A percentile compares a stretch with the other conserved stretches of the same genome.
phyloP scores from a whole-genome alignment of 2,888 invertebrate genomes.

The Epistrophe eligans region DNA sequence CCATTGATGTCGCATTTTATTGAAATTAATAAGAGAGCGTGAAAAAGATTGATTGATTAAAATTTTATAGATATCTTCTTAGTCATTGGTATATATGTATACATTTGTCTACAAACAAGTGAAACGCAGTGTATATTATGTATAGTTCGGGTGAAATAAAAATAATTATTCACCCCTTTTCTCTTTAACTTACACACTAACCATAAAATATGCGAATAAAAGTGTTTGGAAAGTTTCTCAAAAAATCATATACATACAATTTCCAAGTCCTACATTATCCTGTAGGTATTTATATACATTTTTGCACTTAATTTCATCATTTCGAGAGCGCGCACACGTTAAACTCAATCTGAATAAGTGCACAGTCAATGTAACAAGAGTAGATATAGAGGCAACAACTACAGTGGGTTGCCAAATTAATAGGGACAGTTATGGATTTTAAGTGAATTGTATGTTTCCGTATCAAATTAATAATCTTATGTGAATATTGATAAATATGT shows the following conservation, averaged over 20 bases:
- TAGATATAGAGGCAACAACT: too few species aligned
- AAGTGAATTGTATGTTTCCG: too few species aligned
- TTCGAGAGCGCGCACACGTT: slow-evolving; percentile 48
- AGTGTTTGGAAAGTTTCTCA: slow-evolving; percentile 59
- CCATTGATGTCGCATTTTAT: neutral
- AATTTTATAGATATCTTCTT: too few species aligned
- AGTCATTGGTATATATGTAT: too few species aligned
- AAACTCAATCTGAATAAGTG: slow-evolving; percentile 74
- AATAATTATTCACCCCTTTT: slow-evolving; percentile 22
- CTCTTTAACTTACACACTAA: neutral
- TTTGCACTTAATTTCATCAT: slow-evolving; percentile 62
- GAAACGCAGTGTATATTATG: neutral
- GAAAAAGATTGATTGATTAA: too few species aligned
- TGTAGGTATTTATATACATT: neutral
- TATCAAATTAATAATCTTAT: too few species aligned
- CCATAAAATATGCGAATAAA: slow-evolving; percentile 10
- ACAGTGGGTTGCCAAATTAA: too few species aligned
- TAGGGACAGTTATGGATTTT: too few species aligned
- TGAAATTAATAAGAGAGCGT: too few species aligned
- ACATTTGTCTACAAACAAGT: neutral
- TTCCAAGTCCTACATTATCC: neutral
- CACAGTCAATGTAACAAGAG: slow-evolving; percentile 25
- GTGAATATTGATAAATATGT: too few species aligned
- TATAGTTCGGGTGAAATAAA: slow-evolving; percentile 17
- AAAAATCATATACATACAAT: neutral